Evolutionary conservation across 1,140 invertebrate genomes (phyloP).

Genomic region (Bombyx mandarina): DNA sequence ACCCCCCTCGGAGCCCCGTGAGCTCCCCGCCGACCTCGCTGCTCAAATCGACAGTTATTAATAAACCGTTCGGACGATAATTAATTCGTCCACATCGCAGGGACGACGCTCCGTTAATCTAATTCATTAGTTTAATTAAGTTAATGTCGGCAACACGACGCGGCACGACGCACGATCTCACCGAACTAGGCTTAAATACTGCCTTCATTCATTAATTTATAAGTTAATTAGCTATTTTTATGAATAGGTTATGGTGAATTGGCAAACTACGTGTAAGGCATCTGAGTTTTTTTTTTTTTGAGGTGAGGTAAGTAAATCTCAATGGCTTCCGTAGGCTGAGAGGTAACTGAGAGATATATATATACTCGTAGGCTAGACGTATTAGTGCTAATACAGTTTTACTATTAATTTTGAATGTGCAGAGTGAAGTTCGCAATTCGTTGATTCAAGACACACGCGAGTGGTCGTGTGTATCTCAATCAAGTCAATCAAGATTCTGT

Average conservation of each 20-base stretch:
- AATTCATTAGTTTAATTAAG: conserved; percentile 38
- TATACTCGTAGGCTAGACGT: too few relatives aligned
- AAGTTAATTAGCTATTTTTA: too few relatives aligned
- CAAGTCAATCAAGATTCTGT: not conserved
- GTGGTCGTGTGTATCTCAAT: not conserved
- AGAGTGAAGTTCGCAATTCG: conserved; percentile 3
- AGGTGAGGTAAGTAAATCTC: too few relatives aligned
- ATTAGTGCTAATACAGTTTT: too few relatives aligned
- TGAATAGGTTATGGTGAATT: too few relatives aligned
- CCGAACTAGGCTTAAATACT: too few relatives aligned
- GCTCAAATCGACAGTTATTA: conserved; percentile 16
- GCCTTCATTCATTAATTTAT: too few relatives aligned
- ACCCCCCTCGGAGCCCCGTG: not conserved
- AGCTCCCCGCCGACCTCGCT: not conserved
- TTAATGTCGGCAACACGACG: conserved; percentile 21
- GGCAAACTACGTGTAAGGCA: too few relatives aligned
- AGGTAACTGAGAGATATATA: too few relatives aligned
- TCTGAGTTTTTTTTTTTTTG: too few relatives aligned
- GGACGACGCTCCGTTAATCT: conserved; percentile 12
- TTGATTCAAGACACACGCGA: not conserved
- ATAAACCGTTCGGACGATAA: conserved; percentile 8
- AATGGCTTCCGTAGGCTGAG: too few relatives aligned
- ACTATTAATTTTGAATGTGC: too few relatives aligned
- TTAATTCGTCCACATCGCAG: conserved; percentile 4
- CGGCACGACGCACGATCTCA: conserved; percentile 11